Base-by-base conservation (phyloP, 1,140 invertebrate species). In the Calosoma granatense region DNA sequence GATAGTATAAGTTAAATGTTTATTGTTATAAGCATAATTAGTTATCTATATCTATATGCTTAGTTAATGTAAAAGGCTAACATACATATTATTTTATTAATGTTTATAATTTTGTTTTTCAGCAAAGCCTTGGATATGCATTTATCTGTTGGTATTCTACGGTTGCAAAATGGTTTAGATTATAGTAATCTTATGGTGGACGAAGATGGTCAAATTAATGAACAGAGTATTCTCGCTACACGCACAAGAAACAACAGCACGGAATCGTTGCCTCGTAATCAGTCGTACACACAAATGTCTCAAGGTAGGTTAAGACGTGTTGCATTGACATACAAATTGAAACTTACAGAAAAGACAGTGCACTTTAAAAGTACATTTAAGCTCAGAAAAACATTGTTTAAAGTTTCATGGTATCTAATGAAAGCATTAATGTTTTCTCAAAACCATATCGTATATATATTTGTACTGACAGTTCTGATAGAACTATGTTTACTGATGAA, bases 101-200 rank as follows among this genome's bases (percentile, higher is more conserved):
- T 36, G 26, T 36, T 36, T 47, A 17, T 47, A 56, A 56, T 60
- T 58, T 55, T 56, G 20, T 61, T 56, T 77, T 75, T 67, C 71
- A 95, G 92, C 72, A 92, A 92, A 76, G 90, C 93, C 0, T 79
- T 98, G 61, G 93, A 98, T 73, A 83, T 94, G 74, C 87, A 97
- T 67, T 81, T 93, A 73, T 91, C 92, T 4, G 82, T 98, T 20
- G 90, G 87, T 6, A 84, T 98, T 57, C 73, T 98, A 2, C 80
- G 93, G 47, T 75, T 94, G 2, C 82, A 84, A 55, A 85, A 88
- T 59, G 92, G 94, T 0, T 77, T 94, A 22, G 87, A 92, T 72
- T 84, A 80, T 52, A 79, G 80, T 39, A 76, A 78, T n/a, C 64
- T 78, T 22, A 80, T 81, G 51, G 79, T 81, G n/a, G 72, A 77